Percentiles rank a stretch among this genome's conserved stretches.
Evolutionary conservation across 2,888 invertebrate species (phyloP).

Genomic region (Ellobium chinense): DNA sequence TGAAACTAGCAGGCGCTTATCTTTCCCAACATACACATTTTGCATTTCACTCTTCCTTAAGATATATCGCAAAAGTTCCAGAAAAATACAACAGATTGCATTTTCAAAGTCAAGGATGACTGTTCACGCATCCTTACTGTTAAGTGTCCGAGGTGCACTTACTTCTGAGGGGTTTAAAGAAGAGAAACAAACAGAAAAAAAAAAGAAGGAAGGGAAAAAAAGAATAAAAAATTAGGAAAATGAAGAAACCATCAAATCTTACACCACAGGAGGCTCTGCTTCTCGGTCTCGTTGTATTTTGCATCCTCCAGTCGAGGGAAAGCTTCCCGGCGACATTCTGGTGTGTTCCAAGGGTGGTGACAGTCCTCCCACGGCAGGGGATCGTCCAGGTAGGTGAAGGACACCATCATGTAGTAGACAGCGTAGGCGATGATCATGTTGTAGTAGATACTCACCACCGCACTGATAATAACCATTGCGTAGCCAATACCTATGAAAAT

Average conservation of each 20-base stretch:
- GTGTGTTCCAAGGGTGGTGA: conserved; percentile 60
- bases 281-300: conserved; percentile 22
- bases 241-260: not conserved
- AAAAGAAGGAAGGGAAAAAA: not conserved
- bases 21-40: no score
- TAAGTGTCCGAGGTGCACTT: no score
- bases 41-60: no score
- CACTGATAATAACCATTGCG: conserved; percentile 67
- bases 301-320: conserved; percentile 56
- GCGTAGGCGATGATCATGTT: conserved; percentile 71
- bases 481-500: conserved; percentile 72
- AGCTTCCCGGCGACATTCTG: conserved; percentile 54
- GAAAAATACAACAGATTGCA: not conserved
- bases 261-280: conserved; percentile 21
- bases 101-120: no score
- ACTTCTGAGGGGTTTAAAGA: not conserved
- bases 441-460: conserved; percentile 68
- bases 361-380: conserved; percentile 67
- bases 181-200: not conserved
- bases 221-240: not conserved
- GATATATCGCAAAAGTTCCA: no score
- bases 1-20: no score
- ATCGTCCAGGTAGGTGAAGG: conserved; percentile 69
- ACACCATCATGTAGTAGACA: conserved; percentile 72
- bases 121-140: no score